Percentiles rank a stretch among this genome's conserved stretches.
These are phyloP conservation scores for Chromoteleia sp. DNA, from an alignment of 2,888 invertebrate species.

Conservation along the genomic window DNA sequence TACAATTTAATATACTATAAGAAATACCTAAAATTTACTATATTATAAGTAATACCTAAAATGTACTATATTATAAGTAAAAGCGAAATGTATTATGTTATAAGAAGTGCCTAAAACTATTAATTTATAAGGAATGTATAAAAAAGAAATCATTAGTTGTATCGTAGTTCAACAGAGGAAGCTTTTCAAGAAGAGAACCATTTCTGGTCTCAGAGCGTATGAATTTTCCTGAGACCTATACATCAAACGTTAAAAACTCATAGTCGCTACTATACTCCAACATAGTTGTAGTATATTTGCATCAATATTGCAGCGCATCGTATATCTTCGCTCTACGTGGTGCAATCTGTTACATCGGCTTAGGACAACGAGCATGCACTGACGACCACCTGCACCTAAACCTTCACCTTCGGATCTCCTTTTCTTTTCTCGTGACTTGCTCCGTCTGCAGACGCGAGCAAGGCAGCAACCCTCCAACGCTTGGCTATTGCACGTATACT, in stretches of 20 bases:
- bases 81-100: too few relatives aligned
- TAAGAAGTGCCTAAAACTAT: too few relatives aligned
- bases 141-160: neutral
- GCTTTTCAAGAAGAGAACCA: too few relatives aligned
- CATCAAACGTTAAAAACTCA: neutral
- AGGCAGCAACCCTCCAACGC: conserved; percentile 61
- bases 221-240: too few relatives aligned
- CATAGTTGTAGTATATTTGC: conserved; percentile 41
- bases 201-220: too few relatives aligned
- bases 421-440: conserved; percentile 33
- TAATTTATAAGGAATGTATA: neutral
- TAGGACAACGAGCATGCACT: conserved; percentile 52
- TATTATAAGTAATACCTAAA: too few relatives aligned
- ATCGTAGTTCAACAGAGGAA: neutral
- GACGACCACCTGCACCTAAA: conserved; percentile 65
- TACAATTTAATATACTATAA: too few relatives aligned
- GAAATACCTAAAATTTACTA: too few relatives aligned
- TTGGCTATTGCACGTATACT: conserved; percentile 46
- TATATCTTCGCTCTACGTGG: conserved; percentile 44
- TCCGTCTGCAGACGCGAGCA: conserved; percentile 27
- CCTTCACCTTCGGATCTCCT: conserved; percentile 60
- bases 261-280: conserved; percentile 1
- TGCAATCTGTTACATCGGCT: conserved; percentile 56
- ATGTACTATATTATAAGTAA: too few relatives aligned
- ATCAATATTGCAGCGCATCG: conserved; percentile 50